Evolutionary conservation across 2,888 invertebrate species (phyloP).

Genomic region (Lithophane leautieri): DNA sequence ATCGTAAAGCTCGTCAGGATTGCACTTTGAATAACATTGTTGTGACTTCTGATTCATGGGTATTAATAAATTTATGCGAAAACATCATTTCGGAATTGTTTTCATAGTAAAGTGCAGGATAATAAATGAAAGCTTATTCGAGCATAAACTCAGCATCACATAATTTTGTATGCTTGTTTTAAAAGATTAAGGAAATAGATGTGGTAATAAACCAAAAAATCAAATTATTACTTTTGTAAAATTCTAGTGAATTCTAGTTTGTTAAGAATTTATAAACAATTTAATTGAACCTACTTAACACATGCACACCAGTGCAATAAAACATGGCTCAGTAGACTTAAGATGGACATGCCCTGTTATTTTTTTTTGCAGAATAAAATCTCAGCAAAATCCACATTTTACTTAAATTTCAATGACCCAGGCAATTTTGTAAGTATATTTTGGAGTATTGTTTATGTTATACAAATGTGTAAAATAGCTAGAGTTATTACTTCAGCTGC

Average conservation of each 20-base stretch:
- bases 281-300: not conserved
- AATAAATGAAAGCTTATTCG: not conserved
- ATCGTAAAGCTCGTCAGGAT: constrained; percentile 23
- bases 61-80: not conserved
- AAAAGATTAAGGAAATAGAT: no score
- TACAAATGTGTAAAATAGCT: constrained; percentile 18
- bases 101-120: not conserved
- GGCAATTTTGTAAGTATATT: not conserved
- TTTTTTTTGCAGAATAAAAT: not conserved
- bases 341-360: not conserved
- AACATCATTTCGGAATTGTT: not conserved
- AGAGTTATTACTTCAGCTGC: constrained; percentile 34
- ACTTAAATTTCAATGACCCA: not conserved
- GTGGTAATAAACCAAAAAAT: not conserved
- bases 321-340: not conserved
- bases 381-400: not conserved
- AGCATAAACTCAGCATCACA: not conserved
- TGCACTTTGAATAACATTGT: constrained; percentile 17
- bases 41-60: constrained; percentile 33
- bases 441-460: constrained; percentile 10
- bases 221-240: no score
- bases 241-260: no score
- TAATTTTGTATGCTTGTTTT: no score
- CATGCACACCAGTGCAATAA: not conserved
- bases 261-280: not conserved